A percentile compares a stretch with the other conserved stretches of the same genome.
Evolutionary conservation across 2,797 vertebrate species (phyloP).

Genomic region (Gymnothorax javanicus): DNA sequence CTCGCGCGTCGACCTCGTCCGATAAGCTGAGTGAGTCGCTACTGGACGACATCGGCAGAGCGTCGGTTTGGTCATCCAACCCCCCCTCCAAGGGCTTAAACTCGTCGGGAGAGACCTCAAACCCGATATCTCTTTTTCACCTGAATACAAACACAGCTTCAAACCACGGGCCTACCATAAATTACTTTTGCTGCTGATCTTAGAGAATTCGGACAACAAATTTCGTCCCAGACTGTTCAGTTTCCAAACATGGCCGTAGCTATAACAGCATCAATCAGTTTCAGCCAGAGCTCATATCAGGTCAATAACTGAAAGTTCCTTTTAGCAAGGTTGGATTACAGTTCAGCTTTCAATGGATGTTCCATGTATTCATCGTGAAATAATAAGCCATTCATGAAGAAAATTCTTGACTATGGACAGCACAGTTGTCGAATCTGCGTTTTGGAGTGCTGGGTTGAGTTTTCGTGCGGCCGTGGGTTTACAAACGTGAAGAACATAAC

Average conservation of each 20-base stretch:
- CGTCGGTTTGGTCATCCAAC: conserved; percentile 72
- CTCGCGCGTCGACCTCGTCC: conserved; percentile 80
- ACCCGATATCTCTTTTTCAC: conserved; percentile 85
- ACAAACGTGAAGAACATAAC: no score
- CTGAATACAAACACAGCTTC: conserved; percentile 59
- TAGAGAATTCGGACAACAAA: background rate
- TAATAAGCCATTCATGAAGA: background rate
- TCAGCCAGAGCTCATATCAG: background rate
- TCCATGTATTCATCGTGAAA: background rate
- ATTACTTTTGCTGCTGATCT: background rate
- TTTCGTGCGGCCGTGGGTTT: no score
- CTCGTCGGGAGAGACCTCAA: conserved; percentile 70
- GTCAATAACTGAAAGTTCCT: background rate
- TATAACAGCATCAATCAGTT: background rate
- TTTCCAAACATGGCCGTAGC: background rate
- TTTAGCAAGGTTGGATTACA: background rate
- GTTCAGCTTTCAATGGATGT: background rate
- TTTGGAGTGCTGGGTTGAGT: no score
- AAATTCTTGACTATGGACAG: background rate
- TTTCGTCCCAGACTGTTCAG: background rate
- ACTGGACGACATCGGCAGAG: conserved; percentile 75
- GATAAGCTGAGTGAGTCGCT: conserved; percentile 56
- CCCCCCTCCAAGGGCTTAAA: conserved; percentile 41
- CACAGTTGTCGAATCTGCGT: background rate
- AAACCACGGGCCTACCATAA: background rate